Evolutionary conservation across 2,888 invertebrate genomes (phyloP).

Genomic region (Pinctada fucata): DNA sequence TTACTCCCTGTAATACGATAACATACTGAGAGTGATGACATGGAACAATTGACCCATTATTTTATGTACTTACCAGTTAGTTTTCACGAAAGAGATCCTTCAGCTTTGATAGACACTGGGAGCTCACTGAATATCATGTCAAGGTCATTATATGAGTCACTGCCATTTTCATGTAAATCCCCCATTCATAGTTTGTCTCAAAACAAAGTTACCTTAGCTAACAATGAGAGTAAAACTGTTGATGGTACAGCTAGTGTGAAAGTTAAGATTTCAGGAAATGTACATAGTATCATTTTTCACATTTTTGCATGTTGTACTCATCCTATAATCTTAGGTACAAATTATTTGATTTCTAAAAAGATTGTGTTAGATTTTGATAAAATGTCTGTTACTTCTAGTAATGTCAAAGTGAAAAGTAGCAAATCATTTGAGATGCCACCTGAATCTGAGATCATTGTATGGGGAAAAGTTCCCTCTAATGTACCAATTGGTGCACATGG

Average conservation of each 20-base stretch:
- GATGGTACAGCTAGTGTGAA: slow-evolving; percentile 4
- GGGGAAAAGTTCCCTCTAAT: slow-evolving; percentile 9
- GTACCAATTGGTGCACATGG: slow-evolving; percentile 5
- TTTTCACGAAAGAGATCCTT: background rate
- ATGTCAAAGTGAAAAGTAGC: slow-evolving; percentile 1
- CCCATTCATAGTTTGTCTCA: background rate
- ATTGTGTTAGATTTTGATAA: slow-evolving; percentile 20
- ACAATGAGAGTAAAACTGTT: slow-evolving; percentile 1
- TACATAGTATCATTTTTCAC: slow-evolving; percentile 9
- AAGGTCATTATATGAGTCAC: slow-evolving; percentile 4
- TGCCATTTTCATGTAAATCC: slow-evolving; percentile 8
- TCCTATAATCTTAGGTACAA: slow-evolving; percentile 20
- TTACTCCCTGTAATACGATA: too few species aligned
- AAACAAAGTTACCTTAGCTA: slow-evolving; percentile 13
- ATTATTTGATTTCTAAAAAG: slow-evolving; percentile 13
- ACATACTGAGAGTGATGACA: background rate
- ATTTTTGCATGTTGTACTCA: slow-evolving; percentile 8
- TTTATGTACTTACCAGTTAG: background rate
- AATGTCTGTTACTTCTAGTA: background rate
- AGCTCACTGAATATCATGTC: slow-evolving; percentile 20
- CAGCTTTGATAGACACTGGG: slow-evolving; percentile 13
- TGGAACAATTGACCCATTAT: background rate
- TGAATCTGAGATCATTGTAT: slow-evolving; percentile 12
- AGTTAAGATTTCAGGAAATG: background rate
- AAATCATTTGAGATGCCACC: slow-evolving; percentile 3